A percentile compares a stretch with the other conserved stretches of the same genome.
Conservation (phyloP, 2,888 invertebrate genomes). For the Caenorhabditis zanzibari region DNA sequence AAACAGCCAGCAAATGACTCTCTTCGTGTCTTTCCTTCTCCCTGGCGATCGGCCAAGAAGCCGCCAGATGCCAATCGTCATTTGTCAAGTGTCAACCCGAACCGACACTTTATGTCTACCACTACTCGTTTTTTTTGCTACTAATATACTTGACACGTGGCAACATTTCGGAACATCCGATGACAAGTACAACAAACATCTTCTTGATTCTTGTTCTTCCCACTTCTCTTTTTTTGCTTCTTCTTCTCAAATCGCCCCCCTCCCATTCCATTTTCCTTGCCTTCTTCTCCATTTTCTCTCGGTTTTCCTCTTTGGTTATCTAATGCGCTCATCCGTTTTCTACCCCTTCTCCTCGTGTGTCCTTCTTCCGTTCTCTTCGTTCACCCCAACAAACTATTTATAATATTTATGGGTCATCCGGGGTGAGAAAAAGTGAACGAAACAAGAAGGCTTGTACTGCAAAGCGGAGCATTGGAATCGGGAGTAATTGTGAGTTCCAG, state of each 20-base stretch:
- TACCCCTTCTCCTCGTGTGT: constrained; percentile 45
- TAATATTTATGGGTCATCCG: constrained; percentile 57
- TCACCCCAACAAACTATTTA: constrained; percentile 51
- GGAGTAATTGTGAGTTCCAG: background rate
- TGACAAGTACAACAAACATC: constrained; percentile 2
- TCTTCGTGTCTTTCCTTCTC: constrained; percentile 27
- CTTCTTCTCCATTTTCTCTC: constrained; percentile 36
- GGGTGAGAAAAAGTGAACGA: constrained; percentile 25
- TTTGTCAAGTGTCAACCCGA: constrained; percentile 62
- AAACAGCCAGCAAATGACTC: constrained; percentile 63
- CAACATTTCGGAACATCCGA: constrained; percentile 10
- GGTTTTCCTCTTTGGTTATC: constrained; percentile 59
- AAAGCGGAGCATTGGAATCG: background rate
- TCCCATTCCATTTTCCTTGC: background rate
- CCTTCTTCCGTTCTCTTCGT: constrained; percentile 48
- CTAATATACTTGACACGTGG: constrained; percentile 45
- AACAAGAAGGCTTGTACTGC: too few species aligned
- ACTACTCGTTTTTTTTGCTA: constrained; percentile 40
- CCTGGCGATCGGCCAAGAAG: constrained; percentile 59
- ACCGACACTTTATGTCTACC: constrained; percentile 56
- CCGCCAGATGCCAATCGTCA: constrained; percentile 66
- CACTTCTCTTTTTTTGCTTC: constrained; percentile 6
- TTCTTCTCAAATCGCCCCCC: constrained; percentile 23
- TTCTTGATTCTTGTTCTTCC: constrained; percentile 16
- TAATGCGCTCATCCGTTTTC: constrained; percentile 65